These are phyloP conservation scores for Urocynchramus pylzowi DNA, from an alignment of 2,113 vertebrate genomes.

Conservation along the genomic window DNA sequence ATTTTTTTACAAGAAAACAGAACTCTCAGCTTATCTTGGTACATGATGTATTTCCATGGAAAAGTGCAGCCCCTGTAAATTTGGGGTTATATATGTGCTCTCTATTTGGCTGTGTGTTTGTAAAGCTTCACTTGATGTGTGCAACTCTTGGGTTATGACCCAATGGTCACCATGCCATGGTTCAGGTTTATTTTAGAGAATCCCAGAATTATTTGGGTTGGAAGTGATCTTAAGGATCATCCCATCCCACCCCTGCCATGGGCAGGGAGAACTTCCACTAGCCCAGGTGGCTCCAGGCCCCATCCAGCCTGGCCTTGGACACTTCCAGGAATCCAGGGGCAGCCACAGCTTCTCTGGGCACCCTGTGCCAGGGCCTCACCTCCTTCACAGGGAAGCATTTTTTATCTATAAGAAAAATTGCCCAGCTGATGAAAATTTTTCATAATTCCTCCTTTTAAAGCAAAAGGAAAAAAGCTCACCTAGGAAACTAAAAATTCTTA, in stretches of 20 bases:
- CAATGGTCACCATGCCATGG: background rate
- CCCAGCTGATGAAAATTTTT: background rate
- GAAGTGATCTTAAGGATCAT: background rate
- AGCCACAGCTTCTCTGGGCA: background rate
- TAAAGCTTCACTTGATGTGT: background rate
- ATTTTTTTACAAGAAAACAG: slow-evolving; percentile 5
- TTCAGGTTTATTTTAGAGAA: background rate
- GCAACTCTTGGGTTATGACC: background rate
- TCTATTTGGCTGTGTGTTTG: background rate
- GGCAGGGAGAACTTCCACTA: background rate
- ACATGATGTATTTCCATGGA: background rate
- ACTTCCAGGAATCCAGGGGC: background rate
- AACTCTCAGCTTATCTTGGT: slow-evolving; percentile 7
- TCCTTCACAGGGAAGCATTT: background rate
- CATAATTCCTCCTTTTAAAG: background rate
- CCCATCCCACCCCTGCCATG: background rate
- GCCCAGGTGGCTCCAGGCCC: accelerated
- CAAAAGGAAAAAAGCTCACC: accelerated
- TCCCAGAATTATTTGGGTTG: background rate
- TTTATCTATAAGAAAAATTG: background rate
- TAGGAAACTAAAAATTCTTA: background rate
- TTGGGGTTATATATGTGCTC: background rate
- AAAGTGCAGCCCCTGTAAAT: background rate
- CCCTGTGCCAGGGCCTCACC: background rate
- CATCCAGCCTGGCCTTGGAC: accelerated